Base-by-base conservation (phyloP, 2,888 invertebrate species). In the Nasonia oneida region DNA sequence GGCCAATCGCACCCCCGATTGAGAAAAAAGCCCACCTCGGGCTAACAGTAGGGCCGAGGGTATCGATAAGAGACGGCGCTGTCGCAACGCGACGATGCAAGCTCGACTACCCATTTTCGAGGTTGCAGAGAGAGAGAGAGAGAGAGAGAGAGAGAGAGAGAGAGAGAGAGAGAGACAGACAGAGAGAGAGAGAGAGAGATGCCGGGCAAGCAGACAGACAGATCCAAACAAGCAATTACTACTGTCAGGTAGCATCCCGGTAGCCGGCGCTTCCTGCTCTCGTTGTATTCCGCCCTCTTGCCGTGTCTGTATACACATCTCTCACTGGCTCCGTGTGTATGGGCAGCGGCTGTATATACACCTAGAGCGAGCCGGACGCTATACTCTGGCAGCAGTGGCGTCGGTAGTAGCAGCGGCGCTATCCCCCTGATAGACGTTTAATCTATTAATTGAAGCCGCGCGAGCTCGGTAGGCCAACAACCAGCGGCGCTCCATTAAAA, bases 191-290 rank as follows among this genome's bases (percentile, higher is more conserved):
- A 33, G 67, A 67, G 67, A 67, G 67, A 67, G 67, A 73, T 42
- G 50, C 23, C 50, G 74, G 23, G 57, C 67, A 53, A 81, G 79
- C 80, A 86, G 84, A 86, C 82, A 74, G 80, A 71, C 75, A 64
- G 86, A 86, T 87, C 88, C 84, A 89, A 89, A 88, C 89, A 88
- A 87, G 88, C 88, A 88, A 88, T 89, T 88, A 88, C 88, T 88
- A 86, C 88, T 88, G 88, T 87, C 83, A 87, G 86, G 84, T 83
- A 84, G 61, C 80, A 53, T 74, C 80, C 64, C 37, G 73, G 61
- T 39, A 47, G 42, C 33, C 33, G 42, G 71, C 53, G 29, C 47
- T 57, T 70, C 61, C 42, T 39, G 39, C 67, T 73, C 81, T 74
- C 29, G 67, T 71, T 81, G 80, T 73, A 39, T 79, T 57, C 80